These are phyloP conservation scores for Hemibagrus wyckioides DNA, from an alignment of 2,113 vertebrate species.

Conservation along the genomic window DNA sequence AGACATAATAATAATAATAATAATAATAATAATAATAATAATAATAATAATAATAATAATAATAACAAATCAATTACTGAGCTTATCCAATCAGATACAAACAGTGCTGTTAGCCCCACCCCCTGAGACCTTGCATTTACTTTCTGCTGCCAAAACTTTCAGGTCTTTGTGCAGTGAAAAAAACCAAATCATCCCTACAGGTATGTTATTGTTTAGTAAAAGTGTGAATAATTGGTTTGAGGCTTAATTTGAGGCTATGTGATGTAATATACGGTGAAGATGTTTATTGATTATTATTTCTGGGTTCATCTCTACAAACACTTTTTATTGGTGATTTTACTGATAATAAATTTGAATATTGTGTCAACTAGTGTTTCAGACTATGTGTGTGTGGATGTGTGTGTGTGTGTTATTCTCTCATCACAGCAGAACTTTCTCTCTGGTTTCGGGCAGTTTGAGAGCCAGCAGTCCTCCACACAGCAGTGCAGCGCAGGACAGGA, in stretches of 20 bases:
- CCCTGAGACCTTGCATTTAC: not conserved
- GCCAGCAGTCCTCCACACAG: conserved; percentile 87
- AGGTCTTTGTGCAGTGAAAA: not conserved
- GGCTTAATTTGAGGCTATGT: too few species aligned
- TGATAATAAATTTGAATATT: not conserved
- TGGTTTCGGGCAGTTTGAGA: conserved; percentile 89
- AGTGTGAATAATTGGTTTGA: not conserved
- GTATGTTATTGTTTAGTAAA: not conserved
- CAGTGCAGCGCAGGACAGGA: conserved; percentile 86
- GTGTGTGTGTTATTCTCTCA: conserved; percentile 32
- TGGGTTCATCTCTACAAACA: too few species aligned
- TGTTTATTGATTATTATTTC: too few species aligned
- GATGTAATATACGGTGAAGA: too few species aligned
- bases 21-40: too few species aligned
- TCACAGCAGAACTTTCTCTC: conserved; percentile 92
- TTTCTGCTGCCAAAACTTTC: not conserved
- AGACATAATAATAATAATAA: too few species aligned
- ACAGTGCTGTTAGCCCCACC: not conserved
- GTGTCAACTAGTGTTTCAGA: conserved; percentile 9
- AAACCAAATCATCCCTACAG: not conserved
- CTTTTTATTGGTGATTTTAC: too few species aligned
- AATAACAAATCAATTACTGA: not conserved
- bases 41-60: too few species aligned
- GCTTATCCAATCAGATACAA: not conserved
- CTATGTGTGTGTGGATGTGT: not conserved